These are phyloP conservation scores for Myodes glareolus DNA, from an alignment of 2,113 vertebrate genomes.

Conservation along the genomic window DNA sequence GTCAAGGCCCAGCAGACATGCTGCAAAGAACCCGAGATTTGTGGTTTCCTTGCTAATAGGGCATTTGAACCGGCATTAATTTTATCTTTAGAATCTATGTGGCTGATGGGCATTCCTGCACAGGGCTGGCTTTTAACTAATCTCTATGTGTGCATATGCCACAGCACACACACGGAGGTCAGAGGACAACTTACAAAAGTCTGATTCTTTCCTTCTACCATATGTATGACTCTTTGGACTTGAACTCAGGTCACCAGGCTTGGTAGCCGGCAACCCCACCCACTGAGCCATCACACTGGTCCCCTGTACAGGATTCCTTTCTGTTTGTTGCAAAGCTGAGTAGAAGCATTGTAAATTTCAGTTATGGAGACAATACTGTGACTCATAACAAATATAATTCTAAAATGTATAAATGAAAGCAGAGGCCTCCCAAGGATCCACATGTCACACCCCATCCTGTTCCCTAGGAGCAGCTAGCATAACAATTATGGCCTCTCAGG, in stretches of 20 bases:
- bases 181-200: not conserved
- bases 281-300: not conserved
- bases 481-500: not conserved
- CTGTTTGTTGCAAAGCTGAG: not conserved
- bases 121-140: not conserved
- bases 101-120: not conserved
- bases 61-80: not conserved
- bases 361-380: not conserved
- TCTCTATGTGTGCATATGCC: too few species aligned
- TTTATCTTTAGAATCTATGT: not conserved
- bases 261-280: not conserved
- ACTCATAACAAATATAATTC: not conserved
- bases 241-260: not conserved
- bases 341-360: constrained; percentile 7
- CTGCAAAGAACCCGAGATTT: not conserved
- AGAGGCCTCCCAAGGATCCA: not conserved
- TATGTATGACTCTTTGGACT: not conserved
- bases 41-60: not conserved
- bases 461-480: not conserved
- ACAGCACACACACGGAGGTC: not conserved
- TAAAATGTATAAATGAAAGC: not conserved
- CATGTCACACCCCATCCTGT: not conserved
- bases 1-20: not conserved
- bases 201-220: not conserved
- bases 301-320: too few species aligned